Percentiles rank a stretch among this genome's conserved stretches.
Evolutionary conservation across 2,888 invertebrate genomes (phyloP).

Genomic region (Cantharis rustica): DNA sequence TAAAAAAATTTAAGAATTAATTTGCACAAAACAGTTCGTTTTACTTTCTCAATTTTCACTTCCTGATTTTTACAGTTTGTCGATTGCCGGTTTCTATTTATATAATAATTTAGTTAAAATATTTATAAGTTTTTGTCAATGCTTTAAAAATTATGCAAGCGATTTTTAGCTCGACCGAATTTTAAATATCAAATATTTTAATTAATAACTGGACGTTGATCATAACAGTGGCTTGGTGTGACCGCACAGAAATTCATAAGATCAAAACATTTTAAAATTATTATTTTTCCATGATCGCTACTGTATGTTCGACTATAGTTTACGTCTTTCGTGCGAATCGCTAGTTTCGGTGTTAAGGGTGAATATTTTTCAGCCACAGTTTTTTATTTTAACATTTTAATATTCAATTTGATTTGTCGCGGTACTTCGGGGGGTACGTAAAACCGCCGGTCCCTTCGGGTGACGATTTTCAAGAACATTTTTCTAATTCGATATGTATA

Average conservation of each 20-base stretch:
- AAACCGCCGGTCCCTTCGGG: no score
- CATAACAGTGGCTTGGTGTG: not conserved
- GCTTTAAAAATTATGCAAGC: not conserved
- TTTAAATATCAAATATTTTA: not conserved
- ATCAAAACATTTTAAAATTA: no score
- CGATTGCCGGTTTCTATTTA: not conserved
- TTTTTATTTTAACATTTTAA: no score
- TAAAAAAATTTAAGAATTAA: not conserved
- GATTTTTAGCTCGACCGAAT: not conserved
- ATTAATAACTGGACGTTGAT: not conserved
- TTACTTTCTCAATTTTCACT: slow-evolving; percentile 11
- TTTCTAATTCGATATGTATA: no score
- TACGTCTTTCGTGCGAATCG: no score
- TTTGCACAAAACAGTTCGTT: not conserved
- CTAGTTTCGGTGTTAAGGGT: no score
- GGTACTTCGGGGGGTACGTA: no score
- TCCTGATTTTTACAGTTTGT: slow-evolving; percentile 6
- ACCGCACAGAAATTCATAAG: not conserved
- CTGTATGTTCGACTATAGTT: no score
- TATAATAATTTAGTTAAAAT: not conserved
- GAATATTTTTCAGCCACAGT: no score
- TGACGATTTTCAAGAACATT: no score
- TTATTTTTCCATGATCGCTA: no score
- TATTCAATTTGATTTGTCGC: no score
- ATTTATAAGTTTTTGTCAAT: not conserved